These are phyloP conservation scores for Noctilio leporinus DNA, from an alignment of 2,113 vertebrate species.

Conservation along the genomic window DNA sequence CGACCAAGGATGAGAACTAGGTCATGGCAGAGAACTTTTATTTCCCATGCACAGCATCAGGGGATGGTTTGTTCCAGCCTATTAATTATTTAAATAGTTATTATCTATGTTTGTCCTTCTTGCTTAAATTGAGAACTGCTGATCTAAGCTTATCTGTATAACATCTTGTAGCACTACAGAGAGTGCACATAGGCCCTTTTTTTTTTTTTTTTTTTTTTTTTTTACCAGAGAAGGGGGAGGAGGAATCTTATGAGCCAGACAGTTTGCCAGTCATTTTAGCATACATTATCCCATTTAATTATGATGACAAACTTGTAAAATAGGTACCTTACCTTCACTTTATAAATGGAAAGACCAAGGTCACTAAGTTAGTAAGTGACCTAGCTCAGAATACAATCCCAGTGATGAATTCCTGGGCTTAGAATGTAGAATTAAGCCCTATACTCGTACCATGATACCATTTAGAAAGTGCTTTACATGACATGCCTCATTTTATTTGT, in stretches of 20 bases:
- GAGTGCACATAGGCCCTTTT: neutral
- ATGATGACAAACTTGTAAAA: neutral
- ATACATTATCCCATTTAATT: conserved; percentile 22
- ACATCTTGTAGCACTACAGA: neutral
- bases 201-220: too few relatives aligned
- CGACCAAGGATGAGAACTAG: conserved; percentile 52
- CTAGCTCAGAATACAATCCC: neutral
- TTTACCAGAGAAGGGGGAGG: neutral
- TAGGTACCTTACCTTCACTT: neutral
- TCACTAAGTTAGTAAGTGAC: neutral
- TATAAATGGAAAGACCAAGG: conserved; percentile 13
- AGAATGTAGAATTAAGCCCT: neutral
- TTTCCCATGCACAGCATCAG: conserved; percentile 54
- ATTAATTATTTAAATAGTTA: conserved; percentile 76
- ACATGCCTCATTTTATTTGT: conserved; percentile 9
- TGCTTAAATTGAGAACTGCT: conserved; percentile 66
- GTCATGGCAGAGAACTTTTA: conserved; percentile 56
- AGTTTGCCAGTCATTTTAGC: neutral
- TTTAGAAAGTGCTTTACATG: neutral
- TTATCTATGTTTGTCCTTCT: conserved; percentile 73
- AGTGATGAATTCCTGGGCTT: neutral
- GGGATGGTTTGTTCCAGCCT: conserved; percentile 50
- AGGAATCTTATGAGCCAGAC: neutral
- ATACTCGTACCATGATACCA: neutral
- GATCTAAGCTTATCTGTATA: conserved; percentile 48